phyloP scores from a whole-genome alignment of 2,888 invertebrate genomes.

The Microctonus aethiopoides region DNA sequence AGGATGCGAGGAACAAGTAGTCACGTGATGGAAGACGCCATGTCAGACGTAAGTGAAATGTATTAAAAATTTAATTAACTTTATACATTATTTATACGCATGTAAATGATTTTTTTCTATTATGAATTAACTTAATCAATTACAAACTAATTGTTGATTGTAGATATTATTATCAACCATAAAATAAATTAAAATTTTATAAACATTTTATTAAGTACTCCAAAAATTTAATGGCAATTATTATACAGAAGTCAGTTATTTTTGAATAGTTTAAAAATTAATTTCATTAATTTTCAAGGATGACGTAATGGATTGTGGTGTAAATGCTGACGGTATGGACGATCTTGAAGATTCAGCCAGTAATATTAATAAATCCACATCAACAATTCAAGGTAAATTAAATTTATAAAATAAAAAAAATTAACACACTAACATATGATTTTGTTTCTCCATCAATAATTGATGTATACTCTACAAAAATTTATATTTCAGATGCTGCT shows the following conservation, averaged over 20 bases:
- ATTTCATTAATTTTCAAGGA: constrained; percentile 46
- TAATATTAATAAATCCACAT: constrained; percentile 50
- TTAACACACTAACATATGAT: no score
- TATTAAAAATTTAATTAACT: neutral
- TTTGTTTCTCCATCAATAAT: neutral
- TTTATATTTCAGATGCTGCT: constrained; percentile 53
- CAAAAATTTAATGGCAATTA: neutral
- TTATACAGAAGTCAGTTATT: constrained; percentile 14
- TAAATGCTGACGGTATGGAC: constrained; percentile 51
- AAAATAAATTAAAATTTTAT: neutral
- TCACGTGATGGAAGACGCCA: constrained; percentile 61
- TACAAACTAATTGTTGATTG: neutral
- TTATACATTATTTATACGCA: no score
- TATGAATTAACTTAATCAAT: neutral
- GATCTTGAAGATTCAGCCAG: constrained; percentile 53
- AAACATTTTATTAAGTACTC: neutral
- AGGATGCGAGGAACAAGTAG: constrained; percentile 48
- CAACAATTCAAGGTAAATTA: constrained; percentile 57
- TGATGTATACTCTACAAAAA: neutral
- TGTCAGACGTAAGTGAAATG: constrained; percentile 56
- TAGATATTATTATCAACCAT: neutral
- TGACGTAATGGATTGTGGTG: constrained; percentile 61
- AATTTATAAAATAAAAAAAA: constrained; percentile 4
- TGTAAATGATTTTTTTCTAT: no score
- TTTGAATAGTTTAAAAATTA: neutral